These are phyloP conservation scores for Pipistrellus pygmaeus DNA, from an alignment of 2,797 vertebrate species.

Conservation along the genomic window DNA sequence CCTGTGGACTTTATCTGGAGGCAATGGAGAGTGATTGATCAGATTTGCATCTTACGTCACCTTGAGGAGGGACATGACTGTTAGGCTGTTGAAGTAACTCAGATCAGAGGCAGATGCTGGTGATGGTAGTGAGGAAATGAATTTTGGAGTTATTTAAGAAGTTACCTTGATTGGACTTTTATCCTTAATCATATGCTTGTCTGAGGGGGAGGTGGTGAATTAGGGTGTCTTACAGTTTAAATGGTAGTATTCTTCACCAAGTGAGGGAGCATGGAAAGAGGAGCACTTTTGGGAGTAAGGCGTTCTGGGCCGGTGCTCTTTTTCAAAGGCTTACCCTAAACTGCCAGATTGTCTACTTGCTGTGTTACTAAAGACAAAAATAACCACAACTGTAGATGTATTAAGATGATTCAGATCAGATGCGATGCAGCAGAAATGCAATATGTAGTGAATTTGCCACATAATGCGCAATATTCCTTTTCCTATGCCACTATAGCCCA, in stretches of 20 bases:
- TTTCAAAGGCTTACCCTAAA: neutral
- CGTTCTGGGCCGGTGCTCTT: neutral
- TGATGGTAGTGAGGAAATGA: neutral
- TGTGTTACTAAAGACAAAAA: neutral
- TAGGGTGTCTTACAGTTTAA: neutral
- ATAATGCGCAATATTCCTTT: neutral
- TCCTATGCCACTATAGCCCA: neutral
- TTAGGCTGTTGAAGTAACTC: neutral
- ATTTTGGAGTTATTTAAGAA: neutral
- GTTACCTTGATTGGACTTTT: neutral
- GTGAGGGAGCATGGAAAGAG: neutral
- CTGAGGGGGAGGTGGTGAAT: neutral
- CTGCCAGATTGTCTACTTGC: neutral
- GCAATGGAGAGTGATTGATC: neutral
- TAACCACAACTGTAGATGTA: neutral
- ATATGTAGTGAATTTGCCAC: neutral
- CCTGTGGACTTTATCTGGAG: neutral
- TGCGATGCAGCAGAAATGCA: neutral
- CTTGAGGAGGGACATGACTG: neutral
- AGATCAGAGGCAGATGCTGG: neutral
- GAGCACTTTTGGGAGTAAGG: neutral
- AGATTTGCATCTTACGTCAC: neutral
- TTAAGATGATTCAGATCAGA: neutral
- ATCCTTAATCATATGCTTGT: neutral
- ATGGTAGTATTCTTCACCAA: neutral